Evolutionary conservation across 2,888 invertebrate species (phyloP).

Genomic region (Pammene fasciana): DNA sequence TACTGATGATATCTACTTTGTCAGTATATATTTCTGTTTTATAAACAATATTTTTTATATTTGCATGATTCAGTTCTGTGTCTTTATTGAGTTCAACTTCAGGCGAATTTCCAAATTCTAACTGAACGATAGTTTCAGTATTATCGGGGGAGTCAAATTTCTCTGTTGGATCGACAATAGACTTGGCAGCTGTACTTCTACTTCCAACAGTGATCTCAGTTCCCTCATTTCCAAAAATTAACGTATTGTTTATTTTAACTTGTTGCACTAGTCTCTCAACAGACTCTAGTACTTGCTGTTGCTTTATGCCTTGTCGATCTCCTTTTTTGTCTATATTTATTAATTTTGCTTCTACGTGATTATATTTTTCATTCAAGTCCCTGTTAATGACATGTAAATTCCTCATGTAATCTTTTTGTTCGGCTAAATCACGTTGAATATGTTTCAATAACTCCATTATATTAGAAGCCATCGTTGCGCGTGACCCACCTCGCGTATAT

Average conservation of each 20-base stretch:
- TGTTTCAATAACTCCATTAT: conserved; percentile 14
- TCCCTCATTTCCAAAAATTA: conserved; percentile 12
- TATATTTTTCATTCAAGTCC: conserved; percentile 5
- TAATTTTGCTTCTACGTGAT: neutral
- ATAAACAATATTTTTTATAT: neutral
- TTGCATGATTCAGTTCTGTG: neutral
- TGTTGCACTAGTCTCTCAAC: neutral
- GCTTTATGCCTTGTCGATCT: no score
- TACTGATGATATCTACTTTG: neutral
- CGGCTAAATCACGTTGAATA: conserved; percentile 5
- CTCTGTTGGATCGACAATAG: no score
- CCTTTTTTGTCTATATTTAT: neutral
- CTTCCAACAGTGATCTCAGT: neutral
- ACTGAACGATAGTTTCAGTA: neutral
- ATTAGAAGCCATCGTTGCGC: neutral
- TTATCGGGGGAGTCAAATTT: no score
- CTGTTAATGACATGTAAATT: neutral
- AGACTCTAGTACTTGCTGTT: neutral
- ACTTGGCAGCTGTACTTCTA: no score
- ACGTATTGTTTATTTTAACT: conserved; percentile 5
- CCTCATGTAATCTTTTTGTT: conserved; percentile 7
- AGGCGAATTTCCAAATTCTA: neutral
- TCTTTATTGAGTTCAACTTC: neutral
- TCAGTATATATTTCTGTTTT: neutral
- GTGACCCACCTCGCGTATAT: no score